phyloP scores from a whole-genome alignment of 2,113 vertebrate species.

The Tenebrosternarchus preto region DNA sequence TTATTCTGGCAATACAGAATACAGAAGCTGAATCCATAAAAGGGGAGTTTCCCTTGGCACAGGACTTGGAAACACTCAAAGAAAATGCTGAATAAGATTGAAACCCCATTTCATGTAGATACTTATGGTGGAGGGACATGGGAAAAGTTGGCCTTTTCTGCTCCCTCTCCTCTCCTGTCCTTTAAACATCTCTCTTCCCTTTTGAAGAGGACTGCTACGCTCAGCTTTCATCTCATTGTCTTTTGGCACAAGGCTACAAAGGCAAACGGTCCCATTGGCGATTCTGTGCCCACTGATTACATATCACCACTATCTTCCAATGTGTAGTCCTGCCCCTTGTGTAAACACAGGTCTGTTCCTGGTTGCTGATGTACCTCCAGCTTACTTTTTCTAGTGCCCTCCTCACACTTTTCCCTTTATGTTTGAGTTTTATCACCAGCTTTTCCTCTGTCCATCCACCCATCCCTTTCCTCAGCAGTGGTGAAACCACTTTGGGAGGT shows the following conservation, averaged over 20 bases:
- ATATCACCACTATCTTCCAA: conserved; percentile 45
- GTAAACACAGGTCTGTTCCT: conserved; percentile 62
- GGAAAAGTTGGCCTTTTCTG: conserved; percentile 53
- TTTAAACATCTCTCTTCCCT: conserved; percentile 51
- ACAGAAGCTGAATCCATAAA: conserved; percentile 49
- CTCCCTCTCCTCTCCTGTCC: conserved; percentile 49
- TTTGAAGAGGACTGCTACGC: conserved; percentile 52
- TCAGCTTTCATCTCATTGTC: conserved; percentile 45
- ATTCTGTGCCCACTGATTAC: conserved; percentile 23
- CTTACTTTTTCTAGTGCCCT: conserved; percentile 10
- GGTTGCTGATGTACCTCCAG: conserved; percentile 33
- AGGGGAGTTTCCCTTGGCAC: conserved; percentile 70
- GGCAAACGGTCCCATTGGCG: conserved; percentile 37
- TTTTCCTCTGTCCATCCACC: conserved; percentile 67
- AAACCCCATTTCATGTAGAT: conserved; percentile 62
- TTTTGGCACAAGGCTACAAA: conserved; percentile 50
- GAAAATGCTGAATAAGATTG: conserved; percentile 59
- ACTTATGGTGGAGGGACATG: conserved; percentile 50
- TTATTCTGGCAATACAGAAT: conserved; percentile 50
- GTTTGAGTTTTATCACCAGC: conserved; percentile 55
- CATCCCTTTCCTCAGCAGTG: conserved; percentile 65
- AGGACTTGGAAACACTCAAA: conserved; percentile 67
- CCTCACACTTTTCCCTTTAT: conserved; percentile 12
- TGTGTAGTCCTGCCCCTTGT: conserved; percentile 57
- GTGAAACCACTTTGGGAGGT: conserved; percentile 37